Evolutionary conservation across 2,888 invertebrate species (phyloP).

Genomic region (Caenorhabditis uteleia): DNA sequence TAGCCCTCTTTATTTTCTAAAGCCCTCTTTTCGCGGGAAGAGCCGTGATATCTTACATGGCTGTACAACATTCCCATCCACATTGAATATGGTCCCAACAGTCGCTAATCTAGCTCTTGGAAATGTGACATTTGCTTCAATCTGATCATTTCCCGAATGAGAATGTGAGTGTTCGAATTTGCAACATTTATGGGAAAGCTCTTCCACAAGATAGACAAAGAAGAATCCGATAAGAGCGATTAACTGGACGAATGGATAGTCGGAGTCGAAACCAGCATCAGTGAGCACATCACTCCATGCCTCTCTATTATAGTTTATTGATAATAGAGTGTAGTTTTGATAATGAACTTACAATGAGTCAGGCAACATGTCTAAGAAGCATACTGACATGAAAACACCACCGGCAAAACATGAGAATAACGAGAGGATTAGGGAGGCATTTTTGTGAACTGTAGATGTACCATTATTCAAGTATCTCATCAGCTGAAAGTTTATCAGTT

Average conservation of each 20-base stretch:
- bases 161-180: constrained; percentile 27
- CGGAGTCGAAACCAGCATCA: constrained; percentile 28
- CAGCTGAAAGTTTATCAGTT: constrained; percentile 32
- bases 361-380: constrained; percentile 61
- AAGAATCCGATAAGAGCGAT: constrained; percentile 49
- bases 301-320: constrained; percentile 32
- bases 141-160: constrained; percentile 17
- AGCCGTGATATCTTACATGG: constrained; percentile 24
- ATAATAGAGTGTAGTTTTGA: neutral
- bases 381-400: constrained; percentile 60
- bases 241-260: constrained; percentile 49
- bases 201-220: constrained; percentile 62
- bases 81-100: constrained; percentile 36
- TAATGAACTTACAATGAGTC: constrained; percentile 45
- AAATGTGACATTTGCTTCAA: constrained; percentile 36
- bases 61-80: constrained; percentile 28
- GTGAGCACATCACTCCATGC: constrained; percentile 33
- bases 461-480: constrained; percentile 27
- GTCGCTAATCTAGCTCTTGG: constrained; percentile 34
- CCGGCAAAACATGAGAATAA: constrained; percentile 61
- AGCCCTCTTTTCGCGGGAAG: no score
- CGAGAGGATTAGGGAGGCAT: constrained; percentile 48
- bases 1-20: no score
- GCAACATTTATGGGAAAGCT: constrained; percentile 48
- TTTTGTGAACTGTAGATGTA: constrained; percentile 16